Evolutionary conservation across 2,113 vertebrate genomes (phyloP), one percentile per base, ranked within the genome.

Genomic region (Zosterops hypoxanthus): DNA sequence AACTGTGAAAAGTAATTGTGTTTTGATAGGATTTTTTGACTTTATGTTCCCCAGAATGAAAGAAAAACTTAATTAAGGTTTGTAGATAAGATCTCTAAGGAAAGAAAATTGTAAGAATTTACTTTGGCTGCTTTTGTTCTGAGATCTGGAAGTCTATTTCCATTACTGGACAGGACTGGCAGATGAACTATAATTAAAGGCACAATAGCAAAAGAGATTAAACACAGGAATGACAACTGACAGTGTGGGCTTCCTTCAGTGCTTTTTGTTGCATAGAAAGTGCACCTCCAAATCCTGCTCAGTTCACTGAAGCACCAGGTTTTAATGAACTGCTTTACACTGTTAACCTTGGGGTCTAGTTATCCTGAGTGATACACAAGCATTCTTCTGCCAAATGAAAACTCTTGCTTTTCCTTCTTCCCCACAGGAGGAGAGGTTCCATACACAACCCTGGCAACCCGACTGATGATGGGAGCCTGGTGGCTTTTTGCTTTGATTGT

Each of bases 381-480:
- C 24, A 64, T 83, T 94, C 61, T 18, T 53, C 70, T 64, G 59
- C 29, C 33, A 60, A 53, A 88, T 85, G n/a, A 80, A 94, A 95
- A 75, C 28, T 84, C 86, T 72, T 60, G 28, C 80, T 92, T 97
- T 91, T 92, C 36, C 75, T 90, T 95, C 55, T 96, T 96, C 82
- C 65, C 89, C 42, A 59, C 94, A 99, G 99, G 99, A 92, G 99
- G 99, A 81, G 99, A 99, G 94, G 99, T 99, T 23, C 99, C 99
- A 4, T 99, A 99, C 72, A 99, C 99, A 59, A 99, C 99, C 28
- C 96, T 99, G 94, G 99, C 99, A 81, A 99, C 99, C 1, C 98
- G 99, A 90, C 99, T 99, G 99, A 99, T 99, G 99, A 99, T 99
- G 99, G 99, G 99, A 4, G 98, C 99, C 47, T 99, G 99, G 99